Base-by-base conservation (phyloP, 2,888 invertebrate genomes). In the Troglohyphantes excavatus region DNA sequence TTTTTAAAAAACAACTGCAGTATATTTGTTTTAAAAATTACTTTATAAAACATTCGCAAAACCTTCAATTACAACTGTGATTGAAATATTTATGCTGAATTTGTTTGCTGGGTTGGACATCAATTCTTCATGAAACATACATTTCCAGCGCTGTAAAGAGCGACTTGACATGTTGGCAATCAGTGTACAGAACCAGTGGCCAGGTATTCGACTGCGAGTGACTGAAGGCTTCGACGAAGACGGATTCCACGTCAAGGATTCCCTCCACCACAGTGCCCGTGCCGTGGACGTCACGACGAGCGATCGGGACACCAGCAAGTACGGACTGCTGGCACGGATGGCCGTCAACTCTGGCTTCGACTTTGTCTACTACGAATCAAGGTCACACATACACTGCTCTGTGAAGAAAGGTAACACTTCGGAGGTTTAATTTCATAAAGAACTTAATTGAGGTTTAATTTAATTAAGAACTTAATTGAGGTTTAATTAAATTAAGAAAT, bases 101-200 rank as follows among this genome's bases (percentile, higher is more conserved):
- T n/a, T n/a, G n/a, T n/a, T n/a, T n/a, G n/a, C n/a, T n/a, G n/a
- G n/a, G n/a, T n/a, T n/a, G n/a, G n/a, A n/a, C n/a, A n/a, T n/a
- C n/a, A n/a, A n/a, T n/a, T n/a, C n/a, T n/a, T n/a, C n/a, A n/a
- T n/a, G n/a, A n/a, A n/a, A n/a, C n/a, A n/a, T n/a, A n/a, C n/a
- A 96, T 92, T 96, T 96, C 73, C 96, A 98, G 99, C 96, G 98
- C 93, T 98, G 98, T 94, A 98, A 97, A 94, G 98, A 98, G 94
- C 98, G 97, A 94, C 94, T 99, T 92, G 97, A 98, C 94, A 97
- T 97, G 89, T 94, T 99, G 93, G 98, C 98, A 82, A 97, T 98
- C 93, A 97, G 97, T 92, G 98, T 99, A 94, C 97, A 98, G 97
- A 98, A 98, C 95, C 97, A 98, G 94, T 99, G 98, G 98, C 98